These are phyloP conservation scores for Melipona beecheii DNA, from an alignment of 2,888 invertebrate species.

Conservation along the genomic window DNA sequence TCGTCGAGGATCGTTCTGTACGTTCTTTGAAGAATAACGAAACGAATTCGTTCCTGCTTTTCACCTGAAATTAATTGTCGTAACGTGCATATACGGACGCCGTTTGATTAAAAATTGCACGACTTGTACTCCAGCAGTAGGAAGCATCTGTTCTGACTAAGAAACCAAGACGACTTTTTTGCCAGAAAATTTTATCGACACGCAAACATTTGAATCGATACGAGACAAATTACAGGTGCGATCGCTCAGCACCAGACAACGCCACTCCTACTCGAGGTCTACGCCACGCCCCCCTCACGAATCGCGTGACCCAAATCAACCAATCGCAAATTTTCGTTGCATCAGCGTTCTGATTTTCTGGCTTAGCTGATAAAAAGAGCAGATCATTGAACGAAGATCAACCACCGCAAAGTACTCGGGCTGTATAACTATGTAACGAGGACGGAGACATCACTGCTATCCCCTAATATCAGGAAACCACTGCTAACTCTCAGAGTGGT, in stretches of 20 bases:
- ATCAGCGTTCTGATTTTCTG: no score
- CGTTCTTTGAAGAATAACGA: neutral
- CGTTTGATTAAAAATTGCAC: conserved; percentile 47
- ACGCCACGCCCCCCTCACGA: no score
- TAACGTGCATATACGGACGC: conserved; percentile 1
- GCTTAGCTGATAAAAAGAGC: neutral
- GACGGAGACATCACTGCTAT: conserved; percentile 62
- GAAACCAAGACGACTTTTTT: no score
- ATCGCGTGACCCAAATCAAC: no score
- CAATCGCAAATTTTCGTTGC: no score
- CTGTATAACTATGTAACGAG: conserved; percentile 65
- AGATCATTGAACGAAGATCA: conserved; percentile 41
- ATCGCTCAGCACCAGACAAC: no score
- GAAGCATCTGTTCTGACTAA: no score
- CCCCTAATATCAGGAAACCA: conserved; percentile 62
- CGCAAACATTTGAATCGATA: no score
- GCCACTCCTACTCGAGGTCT: no score
- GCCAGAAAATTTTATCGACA: no score
- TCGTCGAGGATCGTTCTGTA: neutral
- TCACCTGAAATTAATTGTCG: conserved; percentile 39
- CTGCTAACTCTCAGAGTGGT: conserved; percentile 66
- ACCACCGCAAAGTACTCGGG: conserved; percentile 46
- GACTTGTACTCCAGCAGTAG: no score
- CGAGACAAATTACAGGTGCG: no score
- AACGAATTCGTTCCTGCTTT: neutral